Evolutionary conservation across 2,113 vertebrate genomes (phyloP), one percentile per base, ranked within the genome.

Genomic region (Hippoglossus stenolepis): DNA sequence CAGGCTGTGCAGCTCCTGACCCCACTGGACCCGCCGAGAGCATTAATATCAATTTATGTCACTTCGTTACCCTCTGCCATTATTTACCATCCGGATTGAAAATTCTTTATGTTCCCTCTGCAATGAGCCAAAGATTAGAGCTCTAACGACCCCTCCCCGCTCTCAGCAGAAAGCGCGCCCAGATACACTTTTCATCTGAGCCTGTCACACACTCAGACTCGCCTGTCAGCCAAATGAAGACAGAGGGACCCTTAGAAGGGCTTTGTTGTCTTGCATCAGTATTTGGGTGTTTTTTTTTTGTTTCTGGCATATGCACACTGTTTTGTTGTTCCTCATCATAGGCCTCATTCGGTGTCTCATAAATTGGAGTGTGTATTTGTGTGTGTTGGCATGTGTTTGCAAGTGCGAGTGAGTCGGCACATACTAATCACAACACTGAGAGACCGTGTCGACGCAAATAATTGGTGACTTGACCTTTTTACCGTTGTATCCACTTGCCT

Each of bases 21-120:
- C 87, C 21, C 3, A 28, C 75, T 65, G 75, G 62, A 78, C 62
- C 77, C 79, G 81, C 82, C 28, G 73, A 64, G 75, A 64, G 56
- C 87, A 91, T 94, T 92, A 84, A 91, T 94, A 92, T 92, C 83
- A 91, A 86, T 93, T 89, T 89, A 83, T 85, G 87, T 90, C 89
- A 83, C 72, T 90, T 93, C 87, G 91, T 94, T 91, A 90, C 69
- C 85, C 65, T 80, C 61, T 82, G 87, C 72, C 84, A 92, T 92
- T 91, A 90, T 85, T 90, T 90, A 87, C 80, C 80, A 88, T 85
- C 83, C 86, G 72, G 80, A 61, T 57, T 58, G 62, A 49, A 86
- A 71, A 85, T 87, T 82, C 68, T 81, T 84, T 63, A 84, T 87
- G 77, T 77, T 77, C 75, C 68, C 62, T 80, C 60, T 78, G 82